phyloP scores from a whole-genome alignment of 1,140 invertebrate genomes.

The Caenorhabditis inopinata region DNA sequence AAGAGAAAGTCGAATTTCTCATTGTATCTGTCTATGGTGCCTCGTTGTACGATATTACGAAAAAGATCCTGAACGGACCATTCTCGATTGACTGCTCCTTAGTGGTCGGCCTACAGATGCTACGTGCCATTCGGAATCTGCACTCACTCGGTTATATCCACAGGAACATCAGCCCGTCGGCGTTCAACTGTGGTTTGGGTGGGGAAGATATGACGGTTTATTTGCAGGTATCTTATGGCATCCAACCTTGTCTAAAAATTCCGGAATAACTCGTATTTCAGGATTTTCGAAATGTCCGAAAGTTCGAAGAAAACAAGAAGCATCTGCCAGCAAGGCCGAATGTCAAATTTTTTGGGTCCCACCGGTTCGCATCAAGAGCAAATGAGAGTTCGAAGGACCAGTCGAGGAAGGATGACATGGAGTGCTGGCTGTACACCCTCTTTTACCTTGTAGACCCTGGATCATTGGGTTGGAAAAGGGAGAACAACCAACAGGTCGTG shows the following conservation, averaged over 20 bases:
- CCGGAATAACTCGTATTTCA: too few species aligned
- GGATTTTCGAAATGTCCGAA: not conserved
- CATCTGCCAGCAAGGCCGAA: not conserved
- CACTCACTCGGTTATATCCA: not conserved
- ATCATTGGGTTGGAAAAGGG: not conserved
- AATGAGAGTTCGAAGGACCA: not conserved
- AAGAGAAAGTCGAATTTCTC: slow-evolving; percentile 6
- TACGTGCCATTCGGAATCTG: not conserved
- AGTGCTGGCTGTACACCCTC: not conserved
- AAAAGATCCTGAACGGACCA: not conserved
- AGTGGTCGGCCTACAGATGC: not conserved
- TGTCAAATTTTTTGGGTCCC: not conserved
- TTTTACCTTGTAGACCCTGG: not conserved
- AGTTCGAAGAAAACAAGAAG: not conserved
- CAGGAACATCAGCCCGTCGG: not conserved
- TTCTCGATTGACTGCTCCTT: not conserved
- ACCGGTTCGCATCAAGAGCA: not conserved
- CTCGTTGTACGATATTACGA: not conserved
- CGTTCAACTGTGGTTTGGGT: not conserved
- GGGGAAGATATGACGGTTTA: not conserved
- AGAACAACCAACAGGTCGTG: not conserved
- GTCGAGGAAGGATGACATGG: not conserved
- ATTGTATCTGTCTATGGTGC: not conserved
- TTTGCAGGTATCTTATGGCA: too few species aligned
- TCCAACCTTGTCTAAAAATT: too few species aligned